Conservation (phyloP, 1,140 invertebrate genomes). For the Phocides pigmalion region DNA sequence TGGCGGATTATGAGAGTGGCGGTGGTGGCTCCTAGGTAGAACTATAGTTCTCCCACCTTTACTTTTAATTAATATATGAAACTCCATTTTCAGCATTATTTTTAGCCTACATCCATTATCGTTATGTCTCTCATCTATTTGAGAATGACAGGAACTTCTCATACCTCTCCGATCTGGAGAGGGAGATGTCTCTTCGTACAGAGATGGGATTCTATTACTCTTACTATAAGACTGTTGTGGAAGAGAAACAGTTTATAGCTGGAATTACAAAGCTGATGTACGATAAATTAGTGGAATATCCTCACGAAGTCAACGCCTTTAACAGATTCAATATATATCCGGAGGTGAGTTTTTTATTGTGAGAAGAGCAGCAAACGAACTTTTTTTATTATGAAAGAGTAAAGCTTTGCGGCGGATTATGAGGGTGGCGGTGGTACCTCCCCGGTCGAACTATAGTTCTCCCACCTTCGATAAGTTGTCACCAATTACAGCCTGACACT, state of each 20-base stretch:
- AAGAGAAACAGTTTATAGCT: slow-evolving; percentile 86
- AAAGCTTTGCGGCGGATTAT: no score
- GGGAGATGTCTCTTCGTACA: slow-evolving; percentile 92
- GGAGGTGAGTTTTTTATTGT: slow-evolving; percentile 89
- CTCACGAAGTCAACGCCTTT: slow-evolving; percentile 90
- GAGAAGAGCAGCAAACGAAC: no score
- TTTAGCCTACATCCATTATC: slow-evolving; percentile 80
- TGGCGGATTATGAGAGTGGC: no score
- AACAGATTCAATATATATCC: slow-evolving; percentile 93
- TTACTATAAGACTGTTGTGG: slow-evolving; percentile 92
- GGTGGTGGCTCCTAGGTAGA: no score
- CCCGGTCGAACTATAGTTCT: no score
- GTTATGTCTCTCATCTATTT: slow-evolving; percentile 89
- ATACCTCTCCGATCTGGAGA: slow-evolving; percentile 91
- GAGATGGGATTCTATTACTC: slow-evolving; percentile 96
- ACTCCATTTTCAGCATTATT: slow-evolving; percentile 49
- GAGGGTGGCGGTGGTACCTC: no score
- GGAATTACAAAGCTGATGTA: slow-evolving; percentile 87
- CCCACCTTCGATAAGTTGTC: no score
- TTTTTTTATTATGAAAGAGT: no score
- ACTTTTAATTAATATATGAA: background rate
- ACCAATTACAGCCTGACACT: no score
- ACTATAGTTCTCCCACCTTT: no score
- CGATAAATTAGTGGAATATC: slow-evolving; percentile 92
- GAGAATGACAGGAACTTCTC: slow-evolving; percentile 93